Evolutionary conservation across 2,797 vertebrate genomes (phyloP).

Genomic region (Lophotriccus pileatus): DNA sequence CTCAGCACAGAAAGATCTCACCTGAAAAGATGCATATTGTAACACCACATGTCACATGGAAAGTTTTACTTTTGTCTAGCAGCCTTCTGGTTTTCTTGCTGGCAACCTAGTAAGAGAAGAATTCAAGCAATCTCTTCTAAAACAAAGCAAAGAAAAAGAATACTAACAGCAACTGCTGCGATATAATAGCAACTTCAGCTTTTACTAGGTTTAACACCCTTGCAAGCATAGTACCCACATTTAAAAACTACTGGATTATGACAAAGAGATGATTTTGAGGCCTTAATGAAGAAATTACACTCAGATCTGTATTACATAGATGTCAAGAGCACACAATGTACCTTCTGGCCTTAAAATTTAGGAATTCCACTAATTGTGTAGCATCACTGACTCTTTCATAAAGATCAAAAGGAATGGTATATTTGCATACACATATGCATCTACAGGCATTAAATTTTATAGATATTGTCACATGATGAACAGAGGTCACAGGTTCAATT

Average conservation of each 20-base stretch:
- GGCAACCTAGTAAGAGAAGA: slow-evolving; percentile 79
- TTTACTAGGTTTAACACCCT: neutral
- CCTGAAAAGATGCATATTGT: slow-evolving; percentile 94
- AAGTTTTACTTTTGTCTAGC: slow-evolving; percentile 92
- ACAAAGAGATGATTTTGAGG: neutral
- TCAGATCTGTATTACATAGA: neutral
- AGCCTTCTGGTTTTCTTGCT: slow-evolving; percentile 88
- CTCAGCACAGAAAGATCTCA: slow-evolving; percentile 55
- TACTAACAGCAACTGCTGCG: neutral
- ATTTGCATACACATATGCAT: neutral
- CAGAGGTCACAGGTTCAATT: neutral
- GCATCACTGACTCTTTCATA: neutral
- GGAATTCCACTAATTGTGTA: neutral
- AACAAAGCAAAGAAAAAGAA: slow-evolving; percentile 1
- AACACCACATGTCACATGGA: slow-evolving; percentile 90
- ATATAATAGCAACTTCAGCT: neutral
- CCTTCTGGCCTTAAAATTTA: neutral
- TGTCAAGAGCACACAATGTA: neutral
- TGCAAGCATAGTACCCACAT: neutral
- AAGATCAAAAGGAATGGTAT: neutral
- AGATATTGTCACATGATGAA: neutral
- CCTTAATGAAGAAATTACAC: neutral
- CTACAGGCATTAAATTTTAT: neutral
- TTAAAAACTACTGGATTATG: neutral
- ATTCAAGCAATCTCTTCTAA: slow-evolving; percentile 17